These are phyloP conservation scores for Chrysochloris asiatica DNA, from an alignment of 2,113 vertebrate genomes.

Conservation along the genomic window DNA sequence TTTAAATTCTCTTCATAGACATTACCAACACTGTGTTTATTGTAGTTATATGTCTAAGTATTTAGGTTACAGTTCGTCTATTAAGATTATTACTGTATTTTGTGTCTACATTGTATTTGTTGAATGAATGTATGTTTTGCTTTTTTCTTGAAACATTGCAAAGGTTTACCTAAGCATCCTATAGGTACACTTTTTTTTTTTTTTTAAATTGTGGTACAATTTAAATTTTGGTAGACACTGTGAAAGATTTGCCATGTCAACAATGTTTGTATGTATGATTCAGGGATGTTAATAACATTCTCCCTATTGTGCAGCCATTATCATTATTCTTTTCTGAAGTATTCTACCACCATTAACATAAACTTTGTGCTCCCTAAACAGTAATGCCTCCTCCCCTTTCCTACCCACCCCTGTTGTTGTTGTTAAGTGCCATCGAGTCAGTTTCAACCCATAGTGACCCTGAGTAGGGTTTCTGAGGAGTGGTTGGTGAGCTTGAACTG, in stretches of 20 bases:
- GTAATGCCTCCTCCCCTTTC: not conserved
- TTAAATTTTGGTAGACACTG: too few species aligned
- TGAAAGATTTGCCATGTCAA: not conserved
- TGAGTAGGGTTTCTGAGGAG: too few species aligned
- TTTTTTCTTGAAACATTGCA: not conserved
- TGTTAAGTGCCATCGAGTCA: too few species aligned
- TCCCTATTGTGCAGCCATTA: not conserved
- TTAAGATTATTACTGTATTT: not conserved
- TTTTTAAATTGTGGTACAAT: not conserved
- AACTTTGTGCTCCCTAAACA: not conserved
- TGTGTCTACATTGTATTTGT: not conserved
- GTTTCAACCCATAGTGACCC: too few species aligned
- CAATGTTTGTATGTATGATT: not conserved
- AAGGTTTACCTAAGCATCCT: not conserved
- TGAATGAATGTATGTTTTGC: not conserved
- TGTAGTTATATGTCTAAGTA: not conserved
- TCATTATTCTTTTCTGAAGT: not conserved
- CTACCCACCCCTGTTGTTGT: not conserved
- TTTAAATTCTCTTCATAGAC: not conserved
- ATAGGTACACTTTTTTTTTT: not conserved
- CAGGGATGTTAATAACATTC: not conserved
- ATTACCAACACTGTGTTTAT: not conserved
- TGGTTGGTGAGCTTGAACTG: too few species aligned
- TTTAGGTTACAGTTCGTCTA: not conserved
- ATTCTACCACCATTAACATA: not conserved